Base-by-base conservation (phyloP, 35 echinoderm and acorn worm genomes). In the Apostichopus japonicus region DNA sequence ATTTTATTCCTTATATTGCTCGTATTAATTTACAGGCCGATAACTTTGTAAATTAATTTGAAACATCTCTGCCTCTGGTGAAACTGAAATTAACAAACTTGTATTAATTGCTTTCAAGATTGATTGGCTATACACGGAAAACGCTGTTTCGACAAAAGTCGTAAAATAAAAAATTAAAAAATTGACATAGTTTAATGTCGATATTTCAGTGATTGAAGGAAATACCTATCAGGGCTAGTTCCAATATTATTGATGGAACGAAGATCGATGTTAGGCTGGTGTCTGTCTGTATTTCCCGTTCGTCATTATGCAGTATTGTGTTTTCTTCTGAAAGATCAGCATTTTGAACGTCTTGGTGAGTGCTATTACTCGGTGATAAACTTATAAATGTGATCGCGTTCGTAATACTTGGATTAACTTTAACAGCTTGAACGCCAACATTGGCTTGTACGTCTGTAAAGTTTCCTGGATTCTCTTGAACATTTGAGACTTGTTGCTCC, bases 401-500 rank as follows among this genome's bases (percentile, higher is more conserved):
- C 0, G 54, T 57, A 5, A 21, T 84, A 4, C 4, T 56, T 1
- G 53, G 25, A 84, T 84, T 19, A 0, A 88, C 3, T 33, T 73
- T 88, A 72, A 88, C 86, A 1, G 86, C 65, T 53, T 25, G 24
- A 54, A 88, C 86, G 6, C 59, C 86, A 71, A 88, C 61, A 16
- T 61, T 88, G 19, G 67, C 62, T 23, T 88, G 55, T 6, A 88
- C 27, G 13, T 88, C 86, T 6, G 86, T 88, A 51, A 71, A 88
- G 55, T 88, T 88, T 4, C 17, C 86, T 25, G 59, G 59, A 88
- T 73, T 88, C 16, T 73, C 14, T 3, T 65, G 65, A 71, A 88
- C 58, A 63, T 25, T 88, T 4, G 86, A 88, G 8, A 88, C 86
- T 71, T 88, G 86, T 1, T 88, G 58, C 23, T 88, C 86, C 14